Percentiles rank a stretch among this genome's conserved stretches.
Evolutionary conservation across 2,888 invertebrate species (phyloP).

Genomic region (Caenorhabditis sp.): DNA sequence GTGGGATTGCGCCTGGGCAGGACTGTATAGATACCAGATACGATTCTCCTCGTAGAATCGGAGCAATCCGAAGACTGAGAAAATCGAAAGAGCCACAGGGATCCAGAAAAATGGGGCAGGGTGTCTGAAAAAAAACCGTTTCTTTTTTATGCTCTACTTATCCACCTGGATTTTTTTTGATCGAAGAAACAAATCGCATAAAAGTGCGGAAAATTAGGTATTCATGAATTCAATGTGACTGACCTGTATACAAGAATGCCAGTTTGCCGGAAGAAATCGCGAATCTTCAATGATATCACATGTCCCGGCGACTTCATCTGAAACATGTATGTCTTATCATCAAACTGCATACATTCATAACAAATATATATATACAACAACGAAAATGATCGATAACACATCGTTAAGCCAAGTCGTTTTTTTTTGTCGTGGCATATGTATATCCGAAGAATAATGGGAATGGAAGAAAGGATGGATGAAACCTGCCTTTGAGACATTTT

Average conservation of each 20-base stretch:
- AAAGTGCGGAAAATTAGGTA: conserved; percentile 2
- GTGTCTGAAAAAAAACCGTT: conserved; percentile 37
- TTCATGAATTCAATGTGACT: conserved; percentile 18
- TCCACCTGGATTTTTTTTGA: too few species aligned
- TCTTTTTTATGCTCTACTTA: not conserved
- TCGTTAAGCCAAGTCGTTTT: too few species aligned
- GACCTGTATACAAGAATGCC: conserved; percentile 58
- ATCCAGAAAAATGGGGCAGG: conserved; percentile 58
- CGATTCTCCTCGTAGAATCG: conserved; percentile 61
- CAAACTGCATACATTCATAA: too few species aligned
- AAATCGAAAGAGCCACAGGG: conserved; percentile 48
- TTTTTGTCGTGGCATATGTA: too few species aligned
- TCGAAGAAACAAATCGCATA: not conserved
- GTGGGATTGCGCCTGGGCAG: conserved; percentile 55
- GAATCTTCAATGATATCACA: conserved; percentile 52
- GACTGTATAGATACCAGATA: conserved; percentile 60
- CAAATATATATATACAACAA: not conserved
- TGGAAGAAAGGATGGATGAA: too few species aligned
- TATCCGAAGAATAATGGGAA: too few species aligned
- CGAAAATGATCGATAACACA: not conserved
- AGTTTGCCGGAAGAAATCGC: conserved; percentile 52
- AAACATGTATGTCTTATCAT: too few species aligned
- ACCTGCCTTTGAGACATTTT: too few species aligned
- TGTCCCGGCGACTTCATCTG: conserved; percentile 60
- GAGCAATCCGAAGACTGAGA: conserved; percentile 50